Evolutionary conservation across 2,888 invertebrate genomes (phyloP), one percentile per base, ranked within the genome.

Genomic region (Acronicta aceris): DNA sequence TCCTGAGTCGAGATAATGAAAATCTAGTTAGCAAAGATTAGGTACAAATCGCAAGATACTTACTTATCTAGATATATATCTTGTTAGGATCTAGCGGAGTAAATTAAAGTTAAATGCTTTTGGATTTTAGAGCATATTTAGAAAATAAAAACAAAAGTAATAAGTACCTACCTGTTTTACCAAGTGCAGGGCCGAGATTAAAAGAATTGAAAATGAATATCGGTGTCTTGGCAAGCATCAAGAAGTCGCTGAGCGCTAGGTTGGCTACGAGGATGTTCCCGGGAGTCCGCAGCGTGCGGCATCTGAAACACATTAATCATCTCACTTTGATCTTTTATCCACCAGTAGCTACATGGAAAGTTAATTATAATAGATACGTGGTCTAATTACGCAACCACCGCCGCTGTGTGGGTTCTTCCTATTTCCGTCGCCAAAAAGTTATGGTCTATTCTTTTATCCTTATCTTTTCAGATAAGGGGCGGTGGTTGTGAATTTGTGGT

Each of bases 251-350:
- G 45, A 97, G 90, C 5, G 97, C 97, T 78, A 97, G 93, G 87
- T 97, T 97, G 54, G 97, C 95, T 25, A 97, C 96, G 48, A 97
- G 89, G 50, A 96, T 96, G 85, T 97, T 97, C 25, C 97, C 97
- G 3, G 97, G 96, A 9, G 97, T 97, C 40, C 97, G 95, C 56
- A 97, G 90, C 0, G 96, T 95, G 72, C 96, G 96, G 83, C 96
- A 96, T 82, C 97, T 97, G 91, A 65, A 95, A 89, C 59, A 25
- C 42, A 66, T 78, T 66, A 59, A 71, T 78, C 71, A 69, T 63
- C 61, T 15, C 43, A 64, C 65, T 78, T 74, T 74, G 61, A 76
- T 76, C 59, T 68, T 59, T 64, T 65, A 59, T 62, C 51, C 33
- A 45, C 21, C 17, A 47, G 27, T 45, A 51, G 46, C 16, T 51